These are phyloP conservation scores for Alosa alosa DNA, from an alignment of 2,113 vertebrate genomes.

Conservation along the genomic window DNA sequence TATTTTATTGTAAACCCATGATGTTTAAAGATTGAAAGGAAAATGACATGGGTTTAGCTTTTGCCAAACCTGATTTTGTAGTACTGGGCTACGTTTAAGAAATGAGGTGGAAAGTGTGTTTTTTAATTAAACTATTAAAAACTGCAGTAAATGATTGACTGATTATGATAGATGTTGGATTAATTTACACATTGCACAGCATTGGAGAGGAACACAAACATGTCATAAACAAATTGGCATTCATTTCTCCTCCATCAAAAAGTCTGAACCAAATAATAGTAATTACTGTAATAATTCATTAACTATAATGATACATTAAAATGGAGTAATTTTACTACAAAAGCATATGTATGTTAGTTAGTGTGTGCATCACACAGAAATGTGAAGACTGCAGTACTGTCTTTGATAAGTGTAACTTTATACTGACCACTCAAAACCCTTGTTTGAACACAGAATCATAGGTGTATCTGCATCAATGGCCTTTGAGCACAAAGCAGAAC, in stretches of 20 bases:
- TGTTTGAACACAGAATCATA: neutral
- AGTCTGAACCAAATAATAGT: no score
- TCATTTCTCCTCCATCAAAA: no score
- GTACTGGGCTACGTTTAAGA: slow-evolving; percentile 62
- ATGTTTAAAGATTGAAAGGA: slow-evolving; percentile 57
- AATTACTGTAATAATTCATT: no score
- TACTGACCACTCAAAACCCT: neutral
- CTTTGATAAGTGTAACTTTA: neutral
- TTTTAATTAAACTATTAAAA: slow-evolving; percentile 63
- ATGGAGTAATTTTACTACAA: neutral
- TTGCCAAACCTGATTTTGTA: slow-evolving; percentile 71
- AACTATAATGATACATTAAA: neutral
- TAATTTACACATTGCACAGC: neutral
- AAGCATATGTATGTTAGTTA: neutral
- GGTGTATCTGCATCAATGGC: neutral
- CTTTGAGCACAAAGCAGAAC: neutral
- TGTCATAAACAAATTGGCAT: neutral
- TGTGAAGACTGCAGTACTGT: neutral
- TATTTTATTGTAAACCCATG: slow-evolving; percentile 57
- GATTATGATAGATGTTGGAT: neutral
- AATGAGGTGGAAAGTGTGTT: slow-evolving; percentile 53
- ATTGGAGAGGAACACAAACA: neutral
- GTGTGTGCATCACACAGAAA: neutral
- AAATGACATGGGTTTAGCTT: slow-evolving; percentile 73
- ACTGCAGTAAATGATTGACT: slow-evolving; percentile 27